Percentiles rank a stretch among this genome's conserved stretches.
Conservation (phyloP, 2,113 vertebrate species). For the Procapra przewalskii region DNA sequence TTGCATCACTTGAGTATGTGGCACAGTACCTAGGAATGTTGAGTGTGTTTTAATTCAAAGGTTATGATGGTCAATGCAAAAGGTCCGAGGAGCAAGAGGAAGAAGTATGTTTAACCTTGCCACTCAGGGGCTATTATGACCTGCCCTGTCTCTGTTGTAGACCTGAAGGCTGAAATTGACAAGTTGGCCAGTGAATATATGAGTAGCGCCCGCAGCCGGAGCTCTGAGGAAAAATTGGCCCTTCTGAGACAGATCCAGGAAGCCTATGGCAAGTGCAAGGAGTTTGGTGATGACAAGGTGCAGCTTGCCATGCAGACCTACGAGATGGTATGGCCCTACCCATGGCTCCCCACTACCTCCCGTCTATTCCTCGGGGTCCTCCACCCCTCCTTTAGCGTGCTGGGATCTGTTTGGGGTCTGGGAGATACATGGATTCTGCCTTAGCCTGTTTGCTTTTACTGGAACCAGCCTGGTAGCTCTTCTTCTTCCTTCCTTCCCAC, state of each 20-base stretch:
- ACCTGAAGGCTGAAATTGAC: slow-evolving; percentile 96
- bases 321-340: slow-evolving; percentile 89
- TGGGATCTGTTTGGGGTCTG: not conserved
- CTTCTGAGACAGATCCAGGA: slow-evolving; percentile 96
- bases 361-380: not conserved
- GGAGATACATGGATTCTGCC: not conserved
- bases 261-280: slow-evolving; percentile 96
- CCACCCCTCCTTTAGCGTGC: not conserved
- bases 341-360: slow-evolving; percentile 7
- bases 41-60: not conserved
- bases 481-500: not conserved
- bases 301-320: slow-evolving; percentile 99
- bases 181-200: slow-evolving; percentile 95
- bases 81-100: slow-evolving; percentile 24
- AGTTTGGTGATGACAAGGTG: slow-evolving; percentile 98
- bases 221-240: slow-evolving; percentile 92
- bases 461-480: not conserved
- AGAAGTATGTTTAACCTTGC: slow-evolving; percentile 13
- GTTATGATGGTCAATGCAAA: slow-evolving; percentile 19
- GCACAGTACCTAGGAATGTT: not conserved
- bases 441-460: not conserved
- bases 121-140: not conserved
- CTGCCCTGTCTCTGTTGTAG: slow-evolving; percentile 79
- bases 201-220: slow-evolving; percentile 89
- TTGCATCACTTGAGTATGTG: not conserved